A percentile compares a stretch with the other conserved stretches of the same genome.
These are phyloP conservation scores for Harlomillsia oculata DNA, from an alignment of 1,140 invertebrate genomes.

Conservation along the genomic window DNA sequence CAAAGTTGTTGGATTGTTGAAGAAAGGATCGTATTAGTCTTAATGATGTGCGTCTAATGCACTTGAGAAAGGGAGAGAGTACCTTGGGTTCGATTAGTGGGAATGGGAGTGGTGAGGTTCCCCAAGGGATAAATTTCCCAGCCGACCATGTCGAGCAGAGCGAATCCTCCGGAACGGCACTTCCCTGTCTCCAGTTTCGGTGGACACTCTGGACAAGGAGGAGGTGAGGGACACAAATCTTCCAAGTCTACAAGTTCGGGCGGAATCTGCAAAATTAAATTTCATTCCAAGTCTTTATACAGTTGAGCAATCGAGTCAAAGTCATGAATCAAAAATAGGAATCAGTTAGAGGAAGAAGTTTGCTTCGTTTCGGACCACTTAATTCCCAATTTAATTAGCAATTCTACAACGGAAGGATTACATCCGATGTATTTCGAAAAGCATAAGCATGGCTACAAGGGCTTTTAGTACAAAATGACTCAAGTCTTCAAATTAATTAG, in stretches of 20 bases:
- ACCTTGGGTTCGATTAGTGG: slow-evolving; percentile 51
- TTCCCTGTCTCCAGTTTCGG: slow-evolving; percentile 21
- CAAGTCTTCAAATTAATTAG: too few relatives aligned
- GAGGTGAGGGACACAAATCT: slow-evolving; percentile 54
- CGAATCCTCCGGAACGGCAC: slow-evolving; percentile 33
- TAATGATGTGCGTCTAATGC: neutral
- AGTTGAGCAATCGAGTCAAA: neutral
- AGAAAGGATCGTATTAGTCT: too few relatives aligned
- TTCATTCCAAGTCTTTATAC: slow-evolving; percentile 6
- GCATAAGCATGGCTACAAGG: too few relatives aligned
- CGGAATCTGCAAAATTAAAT: slow-evolving; percentile 31
- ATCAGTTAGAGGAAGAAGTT: too few relatives aligned
- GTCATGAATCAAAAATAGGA: too few relatives aligned
- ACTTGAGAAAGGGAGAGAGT: slow-evolving; percentile 2
- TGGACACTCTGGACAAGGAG: slow-evolving; percentile 40
- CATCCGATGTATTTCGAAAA: slow-evolving; percentile 4
- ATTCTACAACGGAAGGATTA: too few relatives aligned
- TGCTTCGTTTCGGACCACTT: too few relatives aligned
- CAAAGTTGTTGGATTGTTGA: too few relatives aligned
- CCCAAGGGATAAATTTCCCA: slow-evolving; percentile 50
- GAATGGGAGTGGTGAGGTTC: slow-evolving; percentile 48
- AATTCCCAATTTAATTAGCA: neutral
- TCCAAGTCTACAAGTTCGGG: slow-evolving; percentile 46
- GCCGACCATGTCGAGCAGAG: slow-evolving; percentile 40
- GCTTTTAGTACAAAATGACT: neutral